phyloP scores from a whole-genome alignment of 2,888 invertebrate genomes.

The Stenichneumon culpator region DNA sequence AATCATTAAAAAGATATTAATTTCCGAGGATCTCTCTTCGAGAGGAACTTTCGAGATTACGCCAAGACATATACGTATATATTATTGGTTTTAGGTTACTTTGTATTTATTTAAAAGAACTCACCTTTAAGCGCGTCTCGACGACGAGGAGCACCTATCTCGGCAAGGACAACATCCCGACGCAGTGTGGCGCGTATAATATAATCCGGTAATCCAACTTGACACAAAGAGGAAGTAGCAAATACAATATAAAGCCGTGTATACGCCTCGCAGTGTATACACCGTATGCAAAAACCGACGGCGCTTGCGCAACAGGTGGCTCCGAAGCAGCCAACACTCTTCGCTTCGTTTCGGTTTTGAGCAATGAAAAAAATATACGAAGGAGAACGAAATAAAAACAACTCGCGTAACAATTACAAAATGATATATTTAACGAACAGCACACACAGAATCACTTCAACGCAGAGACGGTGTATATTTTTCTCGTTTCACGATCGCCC shows the following conservation, averaged over 20 bases:
- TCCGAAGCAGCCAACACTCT: slow-evolving; percentile 68
- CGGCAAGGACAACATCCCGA: slow-evolving; percentile 66
- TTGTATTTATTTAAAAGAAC: not conserved
- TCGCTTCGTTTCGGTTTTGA: slow-evolving; percentile 26
- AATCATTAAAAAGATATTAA: slow-evolving; percentile 29
- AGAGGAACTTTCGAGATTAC: slow-evolving; percentile 5
- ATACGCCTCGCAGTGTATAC: slow-evolving; percentile 9
- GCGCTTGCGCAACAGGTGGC: slow-evolving; percentile 73
- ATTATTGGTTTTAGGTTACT: not conserved
- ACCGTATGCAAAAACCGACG: slow-evolving; percentile 1
- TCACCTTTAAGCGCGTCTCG: slow-evolving; percentile 71
- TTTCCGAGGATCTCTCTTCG: not conserved
- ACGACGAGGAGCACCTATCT: slow-evolving; percentile 69
- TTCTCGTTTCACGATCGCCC: slow-evolving; percentile 40
- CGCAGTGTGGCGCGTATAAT: slow-evolving; percentile 58
- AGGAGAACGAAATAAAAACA: not conserved
- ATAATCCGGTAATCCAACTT: slow-evolving; percentile 80
- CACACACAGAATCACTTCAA: slow-evolving; percentile 69
- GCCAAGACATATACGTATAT: no score
- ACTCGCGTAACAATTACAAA: not conserved
- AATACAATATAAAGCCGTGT: slow-evolving; percentile 26
- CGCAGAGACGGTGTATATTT: slow-evolving; percentile 34
- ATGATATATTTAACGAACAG: slow-evolving; percentile 53
- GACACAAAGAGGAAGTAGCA: slow-evolving; percentile 69
- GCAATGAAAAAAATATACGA: not conserved